Percentiles rank a stretch among this genome's conserved stretches.
Evolutionary conservation across 2,113 vertebrate species (phyloP).

Genomic region (Ceyx margarethae): DNA sequence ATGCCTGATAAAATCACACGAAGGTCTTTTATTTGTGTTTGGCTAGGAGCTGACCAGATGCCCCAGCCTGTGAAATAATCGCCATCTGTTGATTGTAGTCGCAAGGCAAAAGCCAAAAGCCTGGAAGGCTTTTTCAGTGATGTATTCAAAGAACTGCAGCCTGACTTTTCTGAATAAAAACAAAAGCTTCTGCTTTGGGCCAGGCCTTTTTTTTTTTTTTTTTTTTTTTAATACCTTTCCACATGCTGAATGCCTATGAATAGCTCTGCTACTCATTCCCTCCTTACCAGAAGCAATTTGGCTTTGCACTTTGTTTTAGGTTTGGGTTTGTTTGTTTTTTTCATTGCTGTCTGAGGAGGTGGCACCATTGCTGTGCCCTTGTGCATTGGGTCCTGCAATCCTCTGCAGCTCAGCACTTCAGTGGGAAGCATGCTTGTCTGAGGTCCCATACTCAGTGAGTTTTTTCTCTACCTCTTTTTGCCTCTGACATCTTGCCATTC

Average conservation of each 20-base stretch:
- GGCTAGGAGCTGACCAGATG: slow-evolving; percentile 62
- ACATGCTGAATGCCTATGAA: slow-evolving; percentile 15
- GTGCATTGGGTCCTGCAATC: neutral
- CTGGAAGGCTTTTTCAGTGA: slow-evolving; percentile 62
- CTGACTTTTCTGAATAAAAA: slow-evolving; percentile 63
- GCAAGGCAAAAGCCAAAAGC: slow-evolving; percentile 63
- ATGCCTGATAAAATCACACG: neutral
- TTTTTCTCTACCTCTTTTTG: neutral
- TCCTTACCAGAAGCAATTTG: slow-evolving; percentile 9
- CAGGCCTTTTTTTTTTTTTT: neutral
- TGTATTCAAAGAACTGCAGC: slow-evolving; percentile 60
- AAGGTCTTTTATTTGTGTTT: slow-evolving; percentile 59
- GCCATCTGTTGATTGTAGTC: slow-evolving; percentile 69
- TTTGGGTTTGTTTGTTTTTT: neutral
- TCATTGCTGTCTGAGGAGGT: neutral
- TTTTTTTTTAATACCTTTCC: neutral
- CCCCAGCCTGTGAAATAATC: slow-evolving; percentile 63
- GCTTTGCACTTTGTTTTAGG: neutral
- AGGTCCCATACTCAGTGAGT: neutral
- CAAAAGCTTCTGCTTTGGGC: slow-evolving; percentile 37
- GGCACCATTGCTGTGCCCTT: neutral
- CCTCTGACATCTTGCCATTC: neutral
- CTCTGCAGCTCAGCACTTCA: neutral
- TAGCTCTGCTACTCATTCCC: slow-evolving; percentile 11
- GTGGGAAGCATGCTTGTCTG: neutral